Percentiles rank a stretch among this genome's conserved stretches.
These are phyloP conservation scores for Phymanthus crucifer DNA, from an alignment of 92 coral and sea anemone species.

Conservation along the genomic window DNA sequence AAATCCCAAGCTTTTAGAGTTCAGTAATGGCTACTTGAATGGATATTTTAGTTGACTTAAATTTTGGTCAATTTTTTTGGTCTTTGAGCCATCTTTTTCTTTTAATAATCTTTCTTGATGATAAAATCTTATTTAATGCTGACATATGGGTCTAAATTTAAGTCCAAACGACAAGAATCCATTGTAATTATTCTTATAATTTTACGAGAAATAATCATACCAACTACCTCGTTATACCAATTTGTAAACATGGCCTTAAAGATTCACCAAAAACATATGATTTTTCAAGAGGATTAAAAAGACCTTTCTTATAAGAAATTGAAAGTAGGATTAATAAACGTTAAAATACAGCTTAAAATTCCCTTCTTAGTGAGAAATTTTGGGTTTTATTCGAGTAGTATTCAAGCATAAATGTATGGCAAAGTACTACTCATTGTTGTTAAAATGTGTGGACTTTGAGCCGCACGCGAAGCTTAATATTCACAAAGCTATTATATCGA, in stretches of 20 bases:
- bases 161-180: not conserved
- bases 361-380: not conserved
- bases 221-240: not conserved
- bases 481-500: not conserved
- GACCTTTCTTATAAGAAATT: not conserved
- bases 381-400: not conserved
- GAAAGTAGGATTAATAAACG: not conserved
- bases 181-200: not conserved
- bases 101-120: not conserved
- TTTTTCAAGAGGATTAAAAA: not conserved
- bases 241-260: not conserved
- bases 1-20: not conserved
- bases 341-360: not conserved
- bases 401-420: not conserved
- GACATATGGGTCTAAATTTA: not conserved
- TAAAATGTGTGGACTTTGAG: slow-evolving; percentile 6
- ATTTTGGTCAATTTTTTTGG: not conserved
- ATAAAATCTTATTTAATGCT: not conserved
- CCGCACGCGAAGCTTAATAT: not conserved
- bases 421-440: not conserved
- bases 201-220: not conserved
- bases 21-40: slow-evolving; percentile 11
- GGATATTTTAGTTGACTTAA: not conserved
- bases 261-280: not conserved
- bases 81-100: not conserved